Conservation (phyloP, 2,888 invertebrate genomes). For the Parnassius glacialis region DNA sequence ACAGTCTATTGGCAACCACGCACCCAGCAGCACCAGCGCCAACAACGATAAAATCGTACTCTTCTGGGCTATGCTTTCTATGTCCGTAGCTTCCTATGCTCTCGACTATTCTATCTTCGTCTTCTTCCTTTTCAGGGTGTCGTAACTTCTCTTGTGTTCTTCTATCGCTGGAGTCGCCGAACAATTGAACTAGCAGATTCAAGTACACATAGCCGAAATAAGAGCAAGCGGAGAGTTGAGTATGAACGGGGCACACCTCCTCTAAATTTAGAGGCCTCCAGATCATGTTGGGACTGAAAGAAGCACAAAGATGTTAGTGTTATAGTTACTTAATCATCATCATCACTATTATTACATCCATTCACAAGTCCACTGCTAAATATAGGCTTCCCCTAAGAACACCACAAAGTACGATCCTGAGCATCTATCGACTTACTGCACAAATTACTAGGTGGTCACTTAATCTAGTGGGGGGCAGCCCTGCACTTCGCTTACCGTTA, state of each 20-base stretch:
- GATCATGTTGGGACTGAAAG: constrained; percentile 32
- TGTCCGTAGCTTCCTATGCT: constrained; percentile 18
- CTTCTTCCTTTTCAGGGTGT: constrained; percentile 8
- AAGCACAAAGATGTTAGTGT: too few relatives aligned
- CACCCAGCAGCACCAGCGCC: constrained; percentile 39
- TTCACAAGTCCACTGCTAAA: too few relatives aligned
- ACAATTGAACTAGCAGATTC: constrained; percentile 48
- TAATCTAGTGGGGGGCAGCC: too few relatives aligned
- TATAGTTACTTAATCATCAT: too few relatives aligned
- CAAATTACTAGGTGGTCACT: too few relatives aligned
- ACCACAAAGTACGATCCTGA: too few relatives aligned
- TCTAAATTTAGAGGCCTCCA: constrained; percentile 40
- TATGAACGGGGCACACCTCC: constrained; percentile 39
- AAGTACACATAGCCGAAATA: constrained; percentile 51
- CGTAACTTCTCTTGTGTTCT: constrained; percentile 30
- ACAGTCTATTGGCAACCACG: constrained; percentile 55
- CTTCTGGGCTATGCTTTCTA: constrained; percentile 28
- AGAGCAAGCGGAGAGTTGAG: constrained; percentile 47
- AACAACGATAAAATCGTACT: constrained; percentile 61
- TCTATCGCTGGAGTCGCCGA: constrained; percentile 45
- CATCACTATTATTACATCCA: too few relatives aligned
- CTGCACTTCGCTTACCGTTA: too few relatives aligned
- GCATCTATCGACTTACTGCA: too few relatives aligned
- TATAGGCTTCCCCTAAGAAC: too few relatives aligned
- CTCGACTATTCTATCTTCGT: constrained; percentile 31